These are phyloP conservation scores for Pseudolycoriella hygida DNA, from an alignment of 2,888 invertebrate species.

Conservation along the genomic window DNA sequence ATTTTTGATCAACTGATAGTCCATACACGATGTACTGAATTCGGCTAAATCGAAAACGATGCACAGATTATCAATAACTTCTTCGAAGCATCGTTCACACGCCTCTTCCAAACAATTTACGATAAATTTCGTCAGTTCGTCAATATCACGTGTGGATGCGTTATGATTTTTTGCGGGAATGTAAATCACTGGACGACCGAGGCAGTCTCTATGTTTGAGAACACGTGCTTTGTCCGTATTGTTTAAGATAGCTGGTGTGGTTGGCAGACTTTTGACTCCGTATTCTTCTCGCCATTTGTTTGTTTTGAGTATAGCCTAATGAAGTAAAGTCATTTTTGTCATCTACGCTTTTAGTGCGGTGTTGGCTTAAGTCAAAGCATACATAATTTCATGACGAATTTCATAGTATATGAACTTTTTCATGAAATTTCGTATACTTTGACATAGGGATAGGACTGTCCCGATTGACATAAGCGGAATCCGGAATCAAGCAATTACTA, in stretches of 20 bases:
- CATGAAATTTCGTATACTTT: too few species aligned
- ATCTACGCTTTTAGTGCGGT: too few species aligned
- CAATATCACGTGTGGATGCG: slow-evolving; percentile 49
- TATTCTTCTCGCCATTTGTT: slow-evolving; percentile 65
- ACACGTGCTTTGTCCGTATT: slow-evolving; percentile 50
- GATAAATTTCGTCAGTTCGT: slow-evolving; percentile 61
- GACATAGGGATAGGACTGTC: too few species aligned
- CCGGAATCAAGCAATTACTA: too few species aligned
- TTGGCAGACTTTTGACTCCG: slow-evolving; percentile 40
- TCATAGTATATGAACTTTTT: too few species aligned
- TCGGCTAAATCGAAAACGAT: slow-evolving; percentile 61
- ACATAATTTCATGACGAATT: too few species aligned
- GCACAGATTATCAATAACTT: slow-evolving; percentile 60
- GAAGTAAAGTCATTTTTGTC: slow-evolving; percentile 10
- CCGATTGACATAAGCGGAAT: too few species aligned
- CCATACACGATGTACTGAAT: slow-evolving; percentile 61
- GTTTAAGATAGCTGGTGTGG: slow-evolving; percentile 33
- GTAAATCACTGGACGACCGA: slow-evolving; percentile 58
- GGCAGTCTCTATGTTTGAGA: slow-evolving; percentile 49
- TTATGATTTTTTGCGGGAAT: slow-evolving; percentile 62
- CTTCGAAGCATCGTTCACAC: slow-evolving; percentile 60
- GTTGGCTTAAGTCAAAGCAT: too few species aligned
- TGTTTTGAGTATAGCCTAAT: slow-evolving; percentile 55
- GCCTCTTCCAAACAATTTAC: slow-evolving; percentile 61
- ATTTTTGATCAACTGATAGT: slow-evolving; percentile 63